Base-by-base conservation (phyloP, 2,797 vertebrate species). In the Bradypodion ventrale region DNA sequence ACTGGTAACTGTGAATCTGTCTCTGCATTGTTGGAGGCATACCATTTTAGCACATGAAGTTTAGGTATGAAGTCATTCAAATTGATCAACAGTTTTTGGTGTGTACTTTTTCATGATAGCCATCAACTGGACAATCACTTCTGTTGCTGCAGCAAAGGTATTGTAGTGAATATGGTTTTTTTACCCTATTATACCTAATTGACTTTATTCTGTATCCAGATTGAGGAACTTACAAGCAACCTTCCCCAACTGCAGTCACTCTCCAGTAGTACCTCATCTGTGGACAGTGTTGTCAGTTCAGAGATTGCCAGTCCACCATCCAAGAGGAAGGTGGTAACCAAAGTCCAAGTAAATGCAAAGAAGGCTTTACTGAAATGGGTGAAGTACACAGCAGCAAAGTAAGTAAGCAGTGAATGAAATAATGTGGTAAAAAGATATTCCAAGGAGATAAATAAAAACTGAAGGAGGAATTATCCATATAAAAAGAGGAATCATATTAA, bases 191-290 rank as follows among this genome's bases (percentile, higher is more conserved):
- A 52, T 4, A 19, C 35, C 73, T 68, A 66, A 74, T 9, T 65
- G 1, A 6, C 42, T 73, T 81, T 49, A 12, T 75, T 4, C 23
- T 6, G 21, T 23, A 16, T 63, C 37, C 92, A 99, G 99, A 99
- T 99, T 72, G 98, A 99, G 90, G 98, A 99, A 92, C 87, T 99
- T 91, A 99, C 99, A 77, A 98, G 97, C 93, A 98, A 97, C 84
- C 95, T 99, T 75, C 97, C 97, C 23, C 96, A 97, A 84, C 95
- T 98, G 27, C 97, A 97, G 83, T 92, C 96, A 0, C 49, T 97
- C 86, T 98, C 97, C 63, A 95, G 97, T 93, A 99, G 99, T 27
- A 93, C 96, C 1, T 99, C 98, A 42, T 99, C 98, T 1, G 89
- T 99, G 93, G 98, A 99, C 89, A 99, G 98, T 85, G 93, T 96